Base-by-base conservation (phyloP, 1,140 invertebrate species). In the Macrobrachium nipponense region DNA sequence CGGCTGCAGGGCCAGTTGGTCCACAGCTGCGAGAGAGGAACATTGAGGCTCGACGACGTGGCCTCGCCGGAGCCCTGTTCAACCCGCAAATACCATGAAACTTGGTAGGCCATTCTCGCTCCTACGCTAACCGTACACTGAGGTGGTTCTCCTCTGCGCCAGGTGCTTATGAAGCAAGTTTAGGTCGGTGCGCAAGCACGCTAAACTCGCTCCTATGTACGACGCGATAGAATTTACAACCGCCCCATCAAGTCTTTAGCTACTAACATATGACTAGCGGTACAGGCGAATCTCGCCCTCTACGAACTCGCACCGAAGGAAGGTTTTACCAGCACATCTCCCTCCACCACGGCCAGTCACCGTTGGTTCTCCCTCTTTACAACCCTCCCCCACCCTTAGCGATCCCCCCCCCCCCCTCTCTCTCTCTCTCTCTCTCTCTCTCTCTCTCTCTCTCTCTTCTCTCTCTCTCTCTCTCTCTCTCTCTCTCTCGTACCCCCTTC, bases 181-280 rank as follows among this genome's bases (percentile, higher is more conserved):
- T 86, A 80, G 77, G 76, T 73, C 83, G 61, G 51, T 27, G 64
- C 66, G 68, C 51, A 14, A 77, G 83, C 83, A 86, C 77, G 78
- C 64, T 23, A 86, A 86, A 86, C 83, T 86, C 83, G 83, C 79
- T 75, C 80, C 83, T 86, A 86, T 86, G 83, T 80, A 80, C 77
- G 83, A 86, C 83, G 83, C 83, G 77, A 86, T 86, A 86, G 83
- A 80, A 80, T 86, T 86, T 86, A 86, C 83, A 80, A 78, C 77
- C 62, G 77, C 80, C 59, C 70, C 43, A 27, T 43, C 66, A 18
- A 62, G 76, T 86, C 60, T 86, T 78, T 80, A 86, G 83, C 83
- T 75, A 80, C 83, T 86, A 85, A 73, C 77, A 80, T 86, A 86
- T 86, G 83, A 80, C 60, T 64, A 23, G 14, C 20, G 77, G 59